A percentile compares a stretch with the other conserved stretches of the same genome.
phyloP scores from a whole-genome alignment of 2,797 vertebrate species.

The Lacerta agilis region DNA sequence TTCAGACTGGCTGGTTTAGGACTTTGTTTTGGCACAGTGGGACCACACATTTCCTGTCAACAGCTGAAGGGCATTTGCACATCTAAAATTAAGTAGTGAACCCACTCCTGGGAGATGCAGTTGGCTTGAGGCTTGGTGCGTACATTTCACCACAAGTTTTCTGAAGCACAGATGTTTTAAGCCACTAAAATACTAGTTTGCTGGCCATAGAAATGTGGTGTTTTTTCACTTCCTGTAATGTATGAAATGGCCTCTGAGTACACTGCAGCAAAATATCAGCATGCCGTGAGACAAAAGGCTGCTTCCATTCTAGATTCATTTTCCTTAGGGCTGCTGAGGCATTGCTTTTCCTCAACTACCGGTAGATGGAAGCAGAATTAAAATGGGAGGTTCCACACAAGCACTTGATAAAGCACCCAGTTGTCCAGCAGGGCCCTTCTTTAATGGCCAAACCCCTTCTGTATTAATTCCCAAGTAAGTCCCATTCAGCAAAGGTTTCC shows the following conservation, averaged over 20 bases:
- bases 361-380: neutral
- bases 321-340: too few relatives aligned
- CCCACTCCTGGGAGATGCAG: neutral
- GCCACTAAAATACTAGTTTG: neutral
- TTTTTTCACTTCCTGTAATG: neutral
- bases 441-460: neutral
- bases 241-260: neutral
- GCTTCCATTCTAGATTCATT: neutral
- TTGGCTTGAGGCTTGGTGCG: neutral
- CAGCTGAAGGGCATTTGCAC: conserved; percentile 7
- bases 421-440: neutral
- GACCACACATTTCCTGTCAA: neutral
- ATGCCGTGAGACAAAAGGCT: neutral
- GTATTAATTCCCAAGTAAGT: neutral
- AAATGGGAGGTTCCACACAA: neutral
- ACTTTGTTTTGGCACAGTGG: neutral
- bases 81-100: neutral
- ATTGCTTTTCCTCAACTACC: neutral
- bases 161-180: neutral
- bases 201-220: neutral
- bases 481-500: neutral
- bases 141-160: neutral
- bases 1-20: neutral
- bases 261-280: neutral
- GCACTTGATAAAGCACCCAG: too few relatives aligned